Base-by-base conservation (phyloP, 64 coral and sea anemone genomes). In the Stichodactyla helianthus region DNA sequence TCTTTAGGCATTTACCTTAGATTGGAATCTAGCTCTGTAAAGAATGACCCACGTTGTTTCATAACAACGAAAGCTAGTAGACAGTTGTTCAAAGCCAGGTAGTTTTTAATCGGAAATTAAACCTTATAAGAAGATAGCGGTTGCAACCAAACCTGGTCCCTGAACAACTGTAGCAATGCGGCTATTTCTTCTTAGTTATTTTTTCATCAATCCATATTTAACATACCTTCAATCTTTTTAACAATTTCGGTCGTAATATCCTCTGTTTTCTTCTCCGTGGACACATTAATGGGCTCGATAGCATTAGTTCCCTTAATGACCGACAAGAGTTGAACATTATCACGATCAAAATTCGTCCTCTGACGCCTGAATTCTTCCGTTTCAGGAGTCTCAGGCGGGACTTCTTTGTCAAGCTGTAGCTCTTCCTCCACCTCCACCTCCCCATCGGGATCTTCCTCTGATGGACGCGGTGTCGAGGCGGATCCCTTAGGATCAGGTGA, bases 221-320 rank as follows among this genome's bases (percentile, higher is more conserved):
- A 6, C 26, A 10, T 82, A 93, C 92, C 92, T 89, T 98, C 95
- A 79, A 98, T 79, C 65, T 62, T 92, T 55, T 89, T 89, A 2
- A 94, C 83, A 85, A 94, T 59, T 63, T 98, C 87, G 7, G 65
- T 59, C 28, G 27, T 84, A 17, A 94, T 25, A 17, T 19, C 59
- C 17, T 94, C 80, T 1, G 10, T 25, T 5, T 92, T 90, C 18
- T 92, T 87, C 57, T 98, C 95, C 51, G 86, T 79, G 51, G 78
- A 52, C 35, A 94, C 82, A 20, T 80, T 84, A 2, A 94, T 88
- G 50, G 90, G 92, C 2, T 98, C 93, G 87, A 98, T 86, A 56
- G 89, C 94, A 60, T 92, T 94, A 0, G 88, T 86, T 28, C 95
- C 95, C 85, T 98, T 98, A 55, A 98, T 71, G 17, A 98, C 93